Evolutionary conservation across 2,888 invertebrate species (phyloP).

Genomic region (Podotricha telesiphe): DNA sequence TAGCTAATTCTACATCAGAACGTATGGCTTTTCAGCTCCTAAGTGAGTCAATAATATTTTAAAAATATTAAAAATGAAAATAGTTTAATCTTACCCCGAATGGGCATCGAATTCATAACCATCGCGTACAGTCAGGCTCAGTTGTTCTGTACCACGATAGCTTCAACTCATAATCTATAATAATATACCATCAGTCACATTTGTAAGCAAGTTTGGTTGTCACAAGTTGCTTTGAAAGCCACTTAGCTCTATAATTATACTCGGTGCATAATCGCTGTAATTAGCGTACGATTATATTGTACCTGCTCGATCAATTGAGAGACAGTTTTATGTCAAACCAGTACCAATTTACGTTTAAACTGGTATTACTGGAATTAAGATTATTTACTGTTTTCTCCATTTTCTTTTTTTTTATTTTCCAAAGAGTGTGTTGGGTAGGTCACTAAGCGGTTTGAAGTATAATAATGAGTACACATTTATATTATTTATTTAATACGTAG

Average conservation of each 20-base stretch:
- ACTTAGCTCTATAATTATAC: constrained; percentile 38
- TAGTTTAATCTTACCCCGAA: too few relatives aligned
- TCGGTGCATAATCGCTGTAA: constrained; percentile 34
- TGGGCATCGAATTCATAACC: background rate
- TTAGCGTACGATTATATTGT: constrained; percentile 37
- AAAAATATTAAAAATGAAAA: too few relatives aligned
- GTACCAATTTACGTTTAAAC: constrained; percentile 19
- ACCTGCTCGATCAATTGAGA: constrained; percentile 36
- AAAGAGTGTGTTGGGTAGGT: background rate
- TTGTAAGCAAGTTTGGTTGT: constrained; percentile 29
- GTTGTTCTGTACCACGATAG: too few relatives aligned
- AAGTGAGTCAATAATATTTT: too few relatives aligned
- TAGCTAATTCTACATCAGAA: too few relatives aligned
- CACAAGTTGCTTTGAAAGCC: constrained; percentile 36
- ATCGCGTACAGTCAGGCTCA: background rate
- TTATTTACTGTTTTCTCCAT: constrained; percentile 6
- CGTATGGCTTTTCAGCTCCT: too few relatives aligned
- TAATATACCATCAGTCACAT: constrained; percentile 15
- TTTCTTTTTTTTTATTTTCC: background rate
- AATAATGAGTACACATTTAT: too few relatives aligned
- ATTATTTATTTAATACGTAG: too few relatives aligned
- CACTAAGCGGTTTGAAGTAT: too few relatives aligned
- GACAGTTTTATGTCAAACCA: constrained; percentile 32
- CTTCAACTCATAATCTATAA: constrained; percentile 2
- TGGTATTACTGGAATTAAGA: background rate